Conservation (phyloP, 2,797 vertebrate species). For the Crax fasciolata region DNA sequence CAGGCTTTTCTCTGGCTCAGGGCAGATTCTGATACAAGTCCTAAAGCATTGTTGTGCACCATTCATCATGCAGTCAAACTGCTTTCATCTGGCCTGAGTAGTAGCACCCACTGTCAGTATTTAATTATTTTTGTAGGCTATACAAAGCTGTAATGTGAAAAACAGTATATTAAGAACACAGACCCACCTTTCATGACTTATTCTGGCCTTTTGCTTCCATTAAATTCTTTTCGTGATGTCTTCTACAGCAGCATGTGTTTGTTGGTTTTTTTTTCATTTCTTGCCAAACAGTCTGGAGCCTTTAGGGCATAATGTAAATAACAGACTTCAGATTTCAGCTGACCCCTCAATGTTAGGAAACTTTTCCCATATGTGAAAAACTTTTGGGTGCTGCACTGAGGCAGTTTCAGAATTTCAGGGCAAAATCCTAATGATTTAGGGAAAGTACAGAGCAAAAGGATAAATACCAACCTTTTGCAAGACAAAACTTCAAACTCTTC, state of each 20-base stretch:
- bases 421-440: neutral
- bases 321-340: neutral
- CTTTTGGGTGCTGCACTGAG: neutral
- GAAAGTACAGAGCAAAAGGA: neutral
- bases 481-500: neutral
- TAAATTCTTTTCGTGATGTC: neutral
- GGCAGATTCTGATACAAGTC: neutral
- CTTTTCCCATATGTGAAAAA: neutral
- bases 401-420: neutral
- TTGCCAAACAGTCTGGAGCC: constrained; percentile 5
- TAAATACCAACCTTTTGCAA: neutral
- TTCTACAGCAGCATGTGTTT: neutral
- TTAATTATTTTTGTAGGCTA: neutral
- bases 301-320: neutral
- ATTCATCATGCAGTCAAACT: neutral
- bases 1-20: neutral
- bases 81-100: neutral
- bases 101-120: neutral
- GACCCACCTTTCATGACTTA: neutral
- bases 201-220: neutral
- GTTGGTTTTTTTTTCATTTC: neutral
- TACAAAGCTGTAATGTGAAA: neutral
- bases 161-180: neutral
- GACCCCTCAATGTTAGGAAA: neutral
- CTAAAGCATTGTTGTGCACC: neutral